phyloP scores from a whole-genome alignment of 2,888 invertebrate species.

The Vesta saturnalis region DNA sequence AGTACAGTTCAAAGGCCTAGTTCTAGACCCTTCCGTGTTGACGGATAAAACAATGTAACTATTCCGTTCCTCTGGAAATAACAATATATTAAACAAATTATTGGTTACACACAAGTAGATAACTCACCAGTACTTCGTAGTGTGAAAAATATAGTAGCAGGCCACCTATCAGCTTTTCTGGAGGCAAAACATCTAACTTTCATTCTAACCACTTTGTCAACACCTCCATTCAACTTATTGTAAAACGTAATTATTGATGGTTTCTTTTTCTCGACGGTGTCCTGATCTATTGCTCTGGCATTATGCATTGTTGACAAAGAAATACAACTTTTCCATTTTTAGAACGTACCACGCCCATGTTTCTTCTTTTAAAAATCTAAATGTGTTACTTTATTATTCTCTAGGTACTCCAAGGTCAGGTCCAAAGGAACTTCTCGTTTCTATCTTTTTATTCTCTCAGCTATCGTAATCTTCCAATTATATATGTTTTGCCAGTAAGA shows the following conservation, averaged over 20 bases:
- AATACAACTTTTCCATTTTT: too few species aligned
- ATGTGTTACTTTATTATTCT: not conserved
- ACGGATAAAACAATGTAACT: not conserved
- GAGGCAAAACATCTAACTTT: not conserved
- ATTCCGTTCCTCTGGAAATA: not conserved
- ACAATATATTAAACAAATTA: not conserved
- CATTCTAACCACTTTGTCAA: not conserved
- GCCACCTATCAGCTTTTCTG: not conserved
- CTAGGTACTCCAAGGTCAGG: not conserved
- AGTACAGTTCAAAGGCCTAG: not conserved
- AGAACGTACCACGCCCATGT: not conserved
- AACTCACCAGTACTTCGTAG: not conserved
- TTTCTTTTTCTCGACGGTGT: not conserved
- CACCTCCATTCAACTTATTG: not conserved
- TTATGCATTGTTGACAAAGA: not conserved
- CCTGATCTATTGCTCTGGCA: not conserved
- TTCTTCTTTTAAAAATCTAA: not conserved
- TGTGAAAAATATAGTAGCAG: not conserved
- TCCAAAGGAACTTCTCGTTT: not conserved
- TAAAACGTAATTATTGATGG: not conserved
- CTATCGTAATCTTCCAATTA: not conserved
- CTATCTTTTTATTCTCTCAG: not conserved
- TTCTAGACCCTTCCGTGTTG: not conserved
- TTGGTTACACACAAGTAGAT: not conserved
- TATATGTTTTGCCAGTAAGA: not conserved